Base-by-base conservation (phyloP, 53 echinoderm and acorn worm genomes). In the Henricia sp. region DNA sequence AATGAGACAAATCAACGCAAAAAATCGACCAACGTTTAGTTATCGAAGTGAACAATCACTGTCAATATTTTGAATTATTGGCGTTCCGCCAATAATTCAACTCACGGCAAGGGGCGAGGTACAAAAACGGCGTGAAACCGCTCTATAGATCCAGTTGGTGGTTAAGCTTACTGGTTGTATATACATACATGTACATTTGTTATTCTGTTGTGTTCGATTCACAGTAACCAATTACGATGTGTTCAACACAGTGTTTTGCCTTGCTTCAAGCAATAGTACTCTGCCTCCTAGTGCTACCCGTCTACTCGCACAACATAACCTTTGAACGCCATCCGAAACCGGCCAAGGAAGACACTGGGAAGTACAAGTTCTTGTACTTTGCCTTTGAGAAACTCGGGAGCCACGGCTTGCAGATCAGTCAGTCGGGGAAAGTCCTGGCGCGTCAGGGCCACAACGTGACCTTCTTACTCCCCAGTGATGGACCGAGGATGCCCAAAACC, bases 371-470 rank as follows among this genome's bases (percentile, higher is more conserved):
- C 12, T 12, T 72, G 54, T 72, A 72, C 72, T 72, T 28, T 11
- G 23, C 72, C n/a, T 72, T 72, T 19, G 72, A 72, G 53, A 72
- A 72, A 34, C 11, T 35, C n/a, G 72, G 72, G 16, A 72, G 72
- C 36, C 72, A 72, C 53, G 52, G 37, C 37, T n/a, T 52, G 53
- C 37, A 52, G 1, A 2, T 72, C 20, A 52, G 53, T 23, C 72
- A 23, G 53, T 72, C 72, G n/a, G 72, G 52, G 24, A 72, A 53
- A 19, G 72, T 72, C 35, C 53, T 72, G 19, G 72, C 38, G 1
- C 35, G 19, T 2, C 52, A 53, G 36, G 72, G 72, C 36, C 72
- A 72, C 72, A 14, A 52, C 2, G 72, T 72, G 8, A 33, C 34
- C 36, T 72, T 52, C 53, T 25, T 72, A 19, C 34, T 32, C 19